Evolutionary conservation across 2,113 vertebrate species (phyloP), one percentile per base, ranked within the genome.

Genomic region (Siniperca chuatsi): DNA sequence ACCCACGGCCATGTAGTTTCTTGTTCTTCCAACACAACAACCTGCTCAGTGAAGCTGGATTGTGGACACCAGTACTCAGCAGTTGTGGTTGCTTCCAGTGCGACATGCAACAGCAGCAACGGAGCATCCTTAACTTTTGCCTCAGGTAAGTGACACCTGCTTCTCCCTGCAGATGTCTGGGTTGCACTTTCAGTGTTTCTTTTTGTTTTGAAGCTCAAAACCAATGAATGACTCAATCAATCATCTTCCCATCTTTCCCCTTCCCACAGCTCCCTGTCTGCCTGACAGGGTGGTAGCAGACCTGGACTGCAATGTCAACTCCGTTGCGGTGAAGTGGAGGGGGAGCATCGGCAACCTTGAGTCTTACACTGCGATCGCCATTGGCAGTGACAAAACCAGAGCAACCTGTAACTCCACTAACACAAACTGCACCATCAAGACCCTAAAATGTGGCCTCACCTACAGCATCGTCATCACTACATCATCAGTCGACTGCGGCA

Each of bases 391-490:
- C 65, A 87, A 78, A 6, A 70, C 83, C 2, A 88, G 65, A 0
- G 3, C 16, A 6, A 83, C 72, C 16, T 97, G 96, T 58, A 44
- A 92, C 78, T 78, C 94, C 55, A 25, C 33, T 0, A 42, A 4
- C 62, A 93, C 94, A 1, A 75, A 81, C 75, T 96, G 96, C 87
- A 69, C 81, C 73, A 94, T 97, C 75, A 8, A 8, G 42, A 79
- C 62, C 79, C 81, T 97, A 13, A 67, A 54, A 21, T 97, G 96
- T 66, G 96, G 96, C 68, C 75, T 89, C 50, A 84, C 55, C 20
- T 96, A 97, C 89, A 83, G 91, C 75, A 85, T 97, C 8, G 92
- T 91, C 0, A 92, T 96, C 69, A 94, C 91, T 0, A 92, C 93
- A 1, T 37, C 91, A 2, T 82, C 81, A 2, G 8, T 90, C 1